Base-by-base conservation (phyloP, 2,797 vertebrate genomes). In the Myotis pilosus region DNA sequence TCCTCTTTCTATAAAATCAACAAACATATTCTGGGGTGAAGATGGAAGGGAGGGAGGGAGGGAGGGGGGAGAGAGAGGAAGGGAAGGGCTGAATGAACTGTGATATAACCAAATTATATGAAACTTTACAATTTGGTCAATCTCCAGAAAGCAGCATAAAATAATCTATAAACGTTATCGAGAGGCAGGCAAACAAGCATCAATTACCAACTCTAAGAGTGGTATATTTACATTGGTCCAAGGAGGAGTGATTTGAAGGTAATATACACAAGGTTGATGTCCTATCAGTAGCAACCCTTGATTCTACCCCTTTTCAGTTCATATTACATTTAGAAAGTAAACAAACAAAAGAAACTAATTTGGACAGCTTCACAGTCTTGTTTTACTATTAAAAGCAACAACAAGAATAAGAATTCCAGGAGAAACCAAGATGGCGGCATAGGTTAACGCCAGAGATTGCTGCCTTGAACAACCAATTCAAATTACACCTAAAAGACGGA, bases 271-370 rank as follows among this genome's bases (percentile, higher is more conserved):
- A 49, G 2, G 7, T 0, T 22, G 47, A 41, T 12, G 12, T 51
- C 47, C 57, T n/a, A 8, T 13, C 30, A 41, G 22, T 8, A 36
- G 16, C 64, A 60, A 51, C 20, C 44, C 69, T 41, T 78, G 33
- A 93, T 33, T 88, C 75, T 49, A n/a, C 15, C 71, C 5, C 55
- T 78, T 74, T 82, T 36, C 75, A 49, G 19, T 53, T 83, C 66
- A 47, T 23, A 75, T 78, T 62, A 91, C 83, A 89, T 69, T 89
- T 23, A 71, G 71, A 33, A 51, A 92, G 87, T 47, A 74, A 87
- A 82, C 57, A 89, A 78, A 41, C 23, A 33, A 33, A 68, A 51
- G 81, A 66, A 80, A 64, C 30, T 38, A 64, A 53, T 49, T 30
- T 92, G 15, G 47, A 62, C 17, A 60, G 49, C 6, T 75, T 90